These are phyloP conservation scores for Sarcophaga carnaria DNA, from an alignment of 2,888 invertebrate species.

Conservation along the genomic window DNA sequence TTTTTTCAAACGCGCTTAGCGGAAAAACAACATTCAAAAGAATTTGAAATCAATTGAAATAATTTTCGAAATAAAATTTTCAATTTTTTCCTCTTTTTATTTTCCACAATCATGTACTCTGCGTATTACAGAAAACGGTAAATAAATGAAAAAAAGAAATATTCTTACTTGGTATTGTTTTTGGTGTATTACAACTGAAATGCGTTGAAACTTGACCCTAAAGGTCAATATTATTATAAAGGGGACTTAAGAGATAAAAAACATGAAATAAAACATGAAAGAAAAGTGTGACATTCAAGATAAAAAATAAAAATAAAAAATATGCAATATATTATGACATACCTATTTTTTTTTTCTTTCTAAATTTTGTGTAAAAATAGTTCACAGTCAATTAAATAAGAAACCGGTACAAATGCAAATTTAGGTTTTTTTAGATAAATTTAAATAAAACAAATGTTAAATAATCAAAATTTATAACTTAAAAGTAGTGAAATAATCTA, in stretches of 20 bases:
- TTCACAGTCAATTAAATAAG: no score
- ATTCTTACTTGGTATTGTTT: not conserved
- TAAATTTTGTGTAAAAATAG: no score
- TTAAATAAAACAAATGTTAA: no score
- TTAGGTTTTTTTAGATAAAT: no score
- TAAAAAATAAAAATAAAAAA: no score
- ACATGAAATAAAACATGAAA: not conserved
- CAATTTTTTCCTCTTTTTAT: conserved; percentile 14
- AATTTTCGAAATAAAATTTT: conserved; percentile 69
- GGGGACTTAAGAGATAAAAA: not conserved
- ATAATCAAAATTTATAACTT: no score
- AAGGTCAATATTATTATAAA: not conserved
- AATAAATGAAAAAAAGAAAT: conserved; percentile 10
- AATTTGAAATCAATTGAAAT: not conserved
- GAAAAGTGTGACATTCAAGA: not conserved
- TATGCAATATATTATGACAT: not conserved
- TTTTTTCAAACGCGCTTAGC: not conserved
- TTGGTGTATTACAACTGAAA: not conserved
- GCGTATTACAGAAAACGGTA: conserved; percentile 78
- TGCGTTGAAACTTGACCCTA: not conserved
- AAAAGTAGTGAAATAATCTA: no score
- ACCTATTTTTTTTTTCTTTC: not conserved
- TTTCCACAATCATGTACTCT: conserved; percentile 73
- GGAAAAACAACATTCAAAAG: conserved; percentile 4
- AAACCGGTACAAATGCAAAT: no score